phyloP scores from a whole-genome alignment of 2,888 invertebrate genomes.

The Aquatica leii region DNA sequence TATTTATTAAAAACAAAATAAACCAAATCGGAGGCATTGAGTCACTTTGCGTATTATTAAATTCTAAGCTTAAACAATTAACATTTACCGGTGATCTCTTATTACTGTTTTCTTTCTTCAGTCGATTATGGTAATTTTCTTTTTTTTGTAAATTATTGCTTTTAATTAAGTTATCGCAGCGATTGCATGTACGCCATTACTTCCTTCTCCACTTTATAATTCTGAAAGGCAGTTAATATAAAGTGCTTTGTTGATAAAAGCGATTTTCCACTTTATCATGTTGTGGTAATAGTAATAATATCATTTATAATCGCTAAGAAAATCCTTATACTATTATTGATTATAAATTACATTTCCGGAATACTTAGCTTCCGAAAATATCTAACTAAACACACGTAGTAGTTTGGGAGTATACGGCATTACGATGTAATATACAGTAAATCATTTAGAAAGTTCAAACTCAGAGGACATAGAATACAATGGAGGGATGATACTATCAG shows the following conservation, averaged over 20 bases:
- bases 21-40: conserved; percentile 14
- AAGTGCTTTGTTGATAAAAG: too few species aligned
- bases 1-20: conserved; percentile 20
- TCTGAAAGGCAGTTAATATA: too few species aligned
- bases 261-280: too few species aligned
- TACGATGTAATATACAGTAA: conserved; percentile 25
- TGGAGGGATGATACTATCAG: conserved; percentile 32
- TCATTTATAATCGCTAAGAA: too few species aligned
- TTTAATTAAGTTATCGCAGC: too few species aligned
- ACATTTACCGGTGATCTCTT: neutral
- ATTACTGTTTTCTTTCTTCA: neutral
- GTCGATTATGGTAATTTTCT: too few species aligned
- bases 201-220: too few species aligned
- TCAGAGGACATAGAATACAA: conserved; percentile 29
- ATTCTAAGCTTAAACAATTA: neutral
- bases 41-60: conserved; percentile 17
- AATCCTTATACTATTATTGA: neutral
- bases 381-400: conserved; percentile 2
- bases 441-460: conserved; percentile 29
- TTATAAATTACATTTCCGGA: too few species aligned
- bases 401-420: conserved; percentile 16
- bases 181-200: too few species aligned
- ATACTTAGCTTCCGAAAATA: conserved; percentile 21
- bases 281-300: too few species aligned
- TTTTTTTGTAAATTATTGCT: too few species aligned